These are phyloP conservation scores for Vulpes lagopus DNA, from an alignment of 2,113 vertebrate species.

Conservation along the genomic window DNA sequence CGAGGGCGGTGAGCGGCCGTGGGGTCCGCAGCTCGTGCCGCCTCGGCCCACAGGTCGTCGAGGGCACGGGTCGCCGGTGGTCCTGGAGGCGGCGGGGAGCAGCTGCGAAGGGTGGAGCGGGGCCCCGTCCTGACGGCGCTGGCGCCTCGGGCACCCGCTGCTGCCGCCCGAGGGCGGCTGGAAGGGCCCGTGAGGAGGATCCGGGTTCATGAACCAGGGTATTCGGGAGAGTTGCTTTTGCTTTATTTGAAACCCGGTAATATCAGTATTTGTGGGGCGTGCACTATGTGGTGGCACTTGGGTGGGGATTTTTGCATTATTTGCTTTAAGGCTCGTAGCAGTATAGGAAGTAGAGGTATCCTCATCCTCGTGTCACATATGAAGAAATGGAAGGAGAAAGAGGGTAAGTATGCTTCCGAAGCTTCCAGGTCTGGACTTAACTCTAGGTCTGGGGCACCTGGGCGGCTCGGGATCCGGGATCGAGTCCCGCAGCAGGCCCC, in stretches of 20 bases:
- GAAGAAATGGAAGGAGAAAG: slow-evolving; percentile 29
- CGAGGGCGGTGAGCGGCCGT: no score
- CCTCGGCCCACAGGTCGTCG: no score
- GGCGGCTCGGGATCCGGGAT: no score
- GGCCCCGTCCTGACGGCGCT: no score
- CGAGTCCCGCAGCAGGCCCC: no score
- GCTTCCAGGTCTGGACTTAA: not conserved
- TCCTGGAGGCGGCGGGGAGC: no score
- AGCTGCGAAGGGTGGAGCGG: no score
- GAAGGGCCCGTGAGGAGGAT: not conserved
- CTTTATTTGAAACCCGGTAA: not conserved
- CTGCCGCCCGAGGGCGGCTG: not conserved
- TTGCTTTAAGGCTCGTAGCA: not conserved
- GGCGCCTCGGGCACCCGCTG: no score
- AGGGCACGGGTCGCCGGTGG: no score
- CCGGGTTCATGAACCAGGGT: not conserved
- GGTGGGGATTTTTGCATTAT: not conserved
- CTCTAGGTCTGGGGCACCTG: not conserved
- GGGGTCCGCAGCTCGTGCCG: no score
- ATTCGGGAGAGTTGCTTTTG: slow-evolving; percentile 4
- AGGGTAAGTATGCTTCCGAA: not conserved
- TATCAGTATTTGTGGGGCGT: slow-evolving; percentile 22
- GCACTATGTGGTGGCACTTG: not conserved
- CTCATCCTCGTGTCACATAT: slow-evolving; percentile 25
- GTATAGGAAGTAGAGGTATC: not conserved